Conservation (phyloP, 1,140 invertebrate genomes). For the Copidosoma floridanum region DNA sequence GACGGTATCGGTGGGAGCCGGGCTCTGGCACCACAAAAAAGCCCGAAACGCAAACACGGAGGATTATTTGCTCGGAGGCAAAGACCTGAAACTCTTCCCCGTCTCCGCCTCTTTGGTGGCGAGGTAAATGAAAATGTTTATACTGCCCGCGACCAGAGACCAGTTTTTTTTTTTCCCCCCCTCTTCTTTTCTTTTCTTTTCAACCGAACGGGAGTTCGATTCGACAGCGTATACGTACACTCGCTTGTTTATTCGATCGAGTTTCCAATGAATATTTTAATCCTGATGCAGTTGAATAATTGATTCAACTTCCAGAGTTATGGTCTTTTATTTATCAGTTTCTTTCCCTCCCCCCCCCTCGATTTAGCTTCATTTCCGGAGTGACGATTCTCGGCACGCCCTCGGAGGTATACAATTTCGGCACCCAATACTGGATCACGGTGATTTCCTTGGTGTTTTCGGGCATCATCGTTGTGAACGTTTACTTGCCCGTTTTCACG, state of each 20-base stretch:
- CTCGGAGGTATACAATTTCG: constrained; percentile 83
- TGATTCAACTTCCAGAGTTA: too few relatives aligned
- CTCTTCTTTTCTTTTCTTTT: neutral
- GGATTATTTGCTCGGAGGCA: constrained; percentile 74
- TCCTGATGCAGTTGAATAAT: too few relatives aligned
- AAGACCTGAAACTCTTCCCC: constrained; percentile 71
- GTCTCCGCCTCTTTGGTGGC: constrained; percentile 81
- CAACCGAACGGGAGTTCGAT: neutral
- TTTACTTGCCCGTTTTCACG: constrained; percentile 84
- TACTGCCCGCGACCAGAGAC: too few relatives aligned
- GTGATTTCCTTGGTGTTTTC: constrained; percentile 67
- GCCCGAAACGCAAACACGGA: constrained; percentile 47
- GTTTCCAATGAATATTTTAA: too few relatives aligned
- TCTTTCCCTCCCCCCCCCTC: too few relatives aligned
- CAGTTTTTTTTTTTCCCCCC: neutral
- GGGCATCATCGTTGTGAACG: constrained; percentile 65
- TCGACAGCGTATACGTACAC: too few relatives aligned
- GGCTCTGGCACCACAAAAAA: constrained; percentile 51
- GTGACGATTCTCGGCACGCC: constrained; percentile 86
- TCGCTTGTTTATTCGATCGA: too few relatives aligned
- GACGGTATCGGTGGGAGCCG: constrained; percentile 53
- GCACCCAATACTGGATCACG: constrained; percentile 78
- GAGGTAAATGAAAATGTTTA: constrained; percentile 59
- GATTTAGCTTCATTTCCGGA: constrained; percentile 85
- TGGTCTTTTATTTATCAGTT: too few relatives aligned